Percentiles rank a stretch among this genome's conserved stretches.
phyloP scores from a whole-genome alignment of 2,797 vertebrate species.

The Coilia nasus region DNA sequence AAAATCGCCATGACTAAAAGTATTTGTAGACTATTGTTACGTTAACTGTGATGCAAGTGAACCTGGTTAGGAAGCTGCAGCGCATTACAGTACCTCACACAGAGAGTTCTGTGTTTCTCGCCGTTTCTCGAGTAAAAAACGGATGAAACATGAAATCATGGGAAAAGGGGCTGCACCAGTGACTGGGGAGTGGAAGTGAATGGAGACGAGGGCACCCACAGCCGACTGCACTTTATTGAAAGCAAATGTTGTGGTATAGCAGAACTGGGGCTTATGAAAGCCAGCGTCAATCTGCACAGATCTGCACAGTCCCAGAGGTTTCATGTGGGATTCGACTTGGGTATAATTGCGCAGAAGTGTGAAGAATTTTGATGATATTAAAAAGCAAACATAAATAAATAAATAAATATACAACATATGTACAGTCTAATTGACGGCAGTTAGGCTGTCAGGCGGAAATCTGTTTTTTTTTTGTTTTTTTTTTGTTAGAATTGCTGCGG shows the following conservation, averaged over 20 bases:
- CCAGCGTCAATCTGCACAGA: conserved; percentile 37
- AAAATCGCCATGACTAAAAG: too few species aligned
- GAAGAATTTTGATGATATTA: conserved; percentile 26
- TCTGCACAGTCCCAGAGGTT: conserved; percentile 40
- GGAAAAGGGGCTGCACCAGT: background rate
- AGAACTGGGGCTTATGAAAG: background rate
- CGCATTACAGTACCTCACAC: background rate
- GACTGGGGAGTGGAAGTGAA: background rate
- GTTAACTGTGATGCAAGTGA: background rate
- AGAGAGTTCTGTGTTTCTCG: background rate
- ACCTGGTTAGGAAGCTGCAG: background rate
- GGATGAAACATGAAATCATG: conserved; percentile 11
- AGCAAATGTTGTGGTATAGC: conserved; percentile 48
- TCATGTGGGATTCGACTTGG: conserved; percentile 43
- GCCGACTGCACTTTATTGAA: conserved; percentile 44
- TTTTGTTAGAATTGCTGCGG: background rate
- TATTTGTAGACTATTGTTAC: background rate
- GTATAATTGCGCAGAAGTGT: conserved; percentile 47
- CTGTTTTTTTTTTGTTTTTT: background rate
- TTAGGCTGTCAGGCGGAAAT: conserved; percentile 29
- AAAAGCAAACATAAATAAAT: conserved; percentile 20
- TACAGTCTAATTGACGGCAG: conserved; percentile 46
- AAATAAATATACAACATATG: conserved; percentile 9
- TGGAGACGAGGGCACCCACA: background rate
- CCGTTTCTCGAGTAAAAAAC: background rate